Percentiles rank a stretch among this genome's conserved stretches.
phyloP scores from a whole-genome alignment of 2,113 vertebrate species.

The Pontoporia blainvillei region DNA sequence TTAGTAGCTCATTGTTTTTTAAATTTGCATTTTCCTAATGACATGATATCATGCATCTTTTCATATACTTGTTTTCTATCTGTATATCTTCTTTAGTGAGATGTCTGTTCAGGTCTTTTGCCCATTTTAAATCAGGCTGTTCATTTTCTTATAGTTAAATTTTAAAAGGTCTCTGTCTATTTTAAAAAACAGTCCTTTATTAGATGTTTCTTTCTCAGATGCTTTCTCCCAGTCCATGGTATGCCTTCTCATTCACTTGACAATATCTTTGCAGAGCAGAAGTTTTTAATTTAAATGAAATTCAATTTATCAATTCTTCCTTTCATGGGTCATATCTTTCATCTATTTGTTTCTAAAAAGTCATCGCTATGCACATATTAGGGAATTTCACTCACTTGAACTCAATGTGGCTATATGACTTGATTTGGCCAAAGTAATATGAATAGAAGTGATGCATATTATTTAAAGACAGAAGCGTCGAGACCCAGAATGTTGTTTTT shows the following conservation, averaged over 20 bases:
- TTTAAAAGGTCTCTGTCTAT: not conserved
- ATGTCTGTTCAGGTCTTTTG: not conserved
- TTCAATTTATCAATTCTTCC: not conserved
- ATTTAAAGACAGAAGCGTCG: not conserved
- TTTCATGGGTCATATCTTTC: not conserved
- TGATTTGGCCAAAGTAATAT: not conserved
- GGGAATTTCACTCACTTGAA: not conserved
- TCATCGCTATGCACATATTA: not conserved
- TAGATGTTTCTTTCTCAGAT: not conserved
- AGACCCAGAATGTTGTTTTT: not conserved
- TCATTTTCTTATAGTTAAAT: not conserved
- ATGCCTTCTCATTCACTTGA: not conserved
- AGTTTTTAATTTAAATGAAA: not conserved
- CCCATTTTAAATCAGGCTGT: not conserved
- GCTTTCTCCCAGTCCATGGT: not conserved
- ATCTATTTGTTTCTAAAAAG: not conserved
- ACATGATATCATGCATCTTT: not conserved
- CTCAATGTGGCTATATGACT: not conserved
- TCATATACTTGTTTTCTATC: not conserved
- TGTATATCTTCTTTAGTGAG: not conserved
- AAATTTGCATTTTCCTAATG: not conserved
- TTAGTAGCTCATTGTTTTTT: not conserved
- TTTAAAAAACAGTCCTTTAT: not conserved
- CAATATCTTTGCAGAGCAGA: not conserved
- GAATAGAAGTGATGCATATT: not conserved